phyloP scores from a whole-genome alignment of 2,888 invertebrate genomes.

The Drosophila parthenogenetica region DNA sequence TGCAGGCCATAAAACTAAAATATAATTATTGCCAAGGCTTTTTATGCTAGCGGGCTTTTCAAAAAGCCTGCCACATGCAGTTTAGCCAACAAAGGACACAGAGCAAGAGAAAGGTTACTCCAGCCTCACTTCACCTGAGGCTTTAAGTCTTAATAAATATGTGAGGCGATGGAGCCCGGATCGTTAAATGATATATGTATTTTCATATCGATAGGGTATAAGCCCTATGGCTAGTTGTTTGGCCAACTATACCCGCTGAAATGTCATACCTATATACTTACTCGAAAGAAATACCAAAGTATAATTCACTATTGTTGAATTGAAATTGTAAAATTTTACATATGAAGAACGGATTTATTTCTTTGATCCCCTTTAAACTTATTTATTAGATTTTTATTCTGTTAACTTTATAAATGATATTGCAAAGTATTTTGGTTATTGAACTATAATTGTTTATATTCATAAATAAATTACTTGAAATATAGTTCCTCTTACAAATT shows the following conservation, averaged over 20 bases:
- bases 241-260: background rate
- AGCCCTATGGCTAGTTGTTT: conserved; percentile 4
- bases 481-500: too few species aligned
- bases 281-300: too few species aligned
- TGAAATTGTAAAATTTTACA: too few species aligned
- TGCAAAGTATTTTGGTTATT: too few species aligned
- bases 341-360: too few species aligned
- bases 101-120: background rate
- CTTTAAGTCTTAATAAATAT: conserved; percentile 74
- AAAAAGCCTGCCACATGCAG: conserved; percentile 19
- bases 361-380: too few species aligned
- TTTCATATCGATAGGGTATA: conserved; percentile 12
- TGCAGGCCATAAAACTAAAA: conserved; percentile 76
- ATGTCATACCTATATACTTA: conserved; percentile 5
- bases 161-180: conserved; percentile 44
- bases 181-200: conserved; percentile 58
- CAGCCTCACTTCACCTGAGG: conserved; percentile 40
- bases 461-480: too few species aligned
- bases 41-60: conserved; percentile 40
- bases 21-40: conserved; percentile 71
- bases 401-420: too few species aligned
- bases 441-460: too few species aligned
- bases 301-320: too few species aligned
- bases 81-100: background rate
- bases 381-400: too few species aligned